phyloP scores from a whole-genome alignment of 1,140 invertebrate genomes.

The Aphis craccivora region DNA sequence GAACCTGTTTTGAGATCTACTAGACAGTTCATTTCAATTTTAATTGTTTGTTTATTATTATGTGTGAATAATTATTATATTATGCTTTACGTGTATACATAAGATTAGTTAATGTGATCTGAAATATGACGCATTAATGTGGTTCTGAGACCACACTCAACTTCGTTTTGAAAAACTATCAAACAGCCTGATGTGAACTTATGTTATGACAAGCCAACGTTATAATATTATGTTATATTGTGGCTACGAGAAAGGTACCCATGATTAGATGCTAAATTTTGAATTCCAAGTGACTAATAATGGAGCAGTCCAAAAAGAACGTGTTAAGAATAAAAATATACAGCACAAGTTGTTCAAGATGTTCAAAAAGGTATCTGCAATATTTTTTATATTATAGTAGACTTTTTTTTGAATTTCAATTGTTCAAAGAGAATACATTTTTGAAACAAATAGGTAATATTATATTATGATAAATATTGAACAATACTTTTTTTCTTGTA shows the following conservation, averaged over 20 bases:
- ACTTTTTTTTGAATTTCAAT: not conserved
- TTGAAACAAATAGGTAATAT: not conserved
- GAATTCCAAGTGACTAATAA: not conserved
- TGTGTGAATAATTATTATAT: not conserved
- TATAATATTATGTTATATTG: not conserved
- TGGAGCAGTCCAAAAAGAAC: not conserved
- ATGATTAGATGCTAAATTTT: not conserved
- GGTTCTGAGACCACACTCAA: not conserved
- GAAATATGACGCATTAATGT: not conserved
- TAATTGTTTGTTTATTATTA: not conserved
- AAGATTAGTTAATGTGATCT: not conserved
- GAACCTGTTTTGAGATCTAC: not conserved
- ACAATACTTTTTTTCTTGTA: not conserved
- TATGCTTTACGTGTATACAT: not conserved
- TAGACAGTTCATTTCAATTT: not conserved
- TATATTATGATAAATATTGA: not conserved
- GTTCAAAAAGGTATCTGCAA: not conserved
- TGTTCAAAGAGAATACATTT: not conserved
- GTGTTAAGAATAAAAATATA: not conserved
- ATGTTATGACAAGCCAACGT: not conserved
- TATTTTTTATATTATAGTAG: not conserved
- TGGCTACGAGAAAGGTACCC: not conserved
- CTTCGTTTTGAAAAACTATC: not conserved
- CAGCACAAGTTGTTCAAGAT: not conserved
- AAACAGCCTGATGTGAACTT: not conserved